phyloP scores from a whole-genome alignment of 2,113 vertebrate species.

The Phocoena sinus region DNA sequence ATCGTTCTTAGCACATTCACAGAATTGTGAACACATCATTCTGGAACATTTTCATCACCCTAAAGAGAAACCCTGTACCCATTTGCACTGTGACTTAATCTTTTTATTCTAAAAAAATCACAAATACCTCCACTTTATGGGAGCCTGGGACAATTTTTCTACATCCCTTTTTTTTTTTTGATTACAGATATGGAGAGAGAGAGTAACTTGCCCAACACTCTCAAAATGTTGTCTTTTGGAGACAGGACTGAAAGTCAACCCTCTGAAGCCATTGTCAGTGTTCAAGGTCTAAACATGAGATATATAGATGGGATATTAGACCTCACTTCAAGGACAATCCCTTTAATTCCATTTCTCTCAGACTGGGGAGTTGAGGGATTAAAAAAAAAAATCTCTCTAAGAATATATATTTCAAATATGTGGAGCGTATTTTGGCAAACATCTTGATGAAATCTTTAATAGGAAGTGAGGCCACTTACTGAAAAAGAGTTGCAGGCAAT shows the following conservation, averaged over 20 bases:
- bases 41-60: background rate
- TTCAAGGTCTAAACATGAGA: background rate
- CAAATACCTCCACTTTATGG: background rate
- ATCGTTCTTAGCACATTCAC: background rate
- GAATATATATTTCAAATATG: background rate
- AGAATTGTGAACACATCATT: background rate
- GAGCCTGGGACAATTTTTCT: background rate
- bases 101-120: background rate
- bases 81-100: background rate
- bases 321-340: background rate
- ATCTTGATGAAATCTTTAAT: background rate
- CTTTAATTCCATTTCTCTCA: background rate
- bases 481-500: background rate
- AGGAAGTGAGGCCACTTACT: background rate
- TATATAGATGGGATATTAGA: background rate
- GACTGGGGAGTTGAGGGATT: background rate
- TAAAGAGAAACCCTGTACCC: background rate
- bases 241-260: background rate
- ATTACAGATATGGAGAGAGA: background rate
- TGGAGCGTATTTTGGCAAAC: background rate
- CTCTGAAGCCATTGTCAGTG: background rate
- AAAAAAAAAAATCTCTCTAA: background rate
- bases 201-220: background rate
- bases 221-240: background rate
- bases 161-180: background rate